Evolutionary conservation across 1,140 invertebrate species (phyloP), one percentile per base, ranked within the genome.

Genomic region (Drosophila chauvacae): DNA sequence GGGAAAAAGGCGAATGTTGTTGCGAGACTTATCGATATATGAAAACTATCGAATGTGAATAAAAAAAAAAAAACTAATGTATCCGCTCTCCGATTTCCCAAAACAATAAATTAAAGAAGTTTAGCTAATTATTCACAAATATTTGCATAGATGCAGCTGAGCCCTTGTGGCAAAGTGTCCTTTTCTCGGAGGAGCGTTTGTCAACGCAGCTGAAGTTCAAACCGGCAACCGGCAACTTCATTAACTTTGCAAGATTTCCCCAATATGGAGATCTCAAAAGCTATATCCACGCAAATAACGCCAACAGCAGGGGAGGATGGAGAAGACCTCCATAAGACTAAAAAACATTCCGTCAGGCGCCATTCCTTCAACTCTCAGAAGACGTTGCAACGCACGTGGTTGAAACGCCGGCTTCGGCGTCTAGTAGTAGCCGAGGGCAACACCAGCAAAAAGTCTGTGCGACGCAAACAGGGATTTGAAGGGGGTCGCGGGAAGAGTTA

Each of bases 361-460:
- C 14, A n/a, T n/a, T 39, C 33, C 14, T 20, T 23, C 53, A 37
- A 23, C 14, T 55, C 53, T 9, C 14, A 33, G 1, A 55, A 55
- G 33, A 16, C n/a, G 3, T 37, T 55, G 51, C 51, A 55, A 16
- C 53, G 53, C 33, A 55, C 33, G 14, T 55, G 53, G 53, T 11
- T 37, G 9, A 55, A 55, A 20, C 53, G 33, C 13, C 53, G 53
- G 4, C 53, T 55, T 2, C 20, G 53, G 2, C 53, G 53, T 9
- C 20, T 55, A 9, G 20, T 23, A 18, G 26, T 51, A 1, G 4
- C 18, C 14, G 53, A 55, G 14, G 20, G 28, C 7, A 39, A 9
- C 20, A 39, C 4, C 35, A 39, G 53, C 20, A 55, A 26, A 23
- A 37, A 16, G 35, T 14, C 18, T 23, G 20, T 20, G 14, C 33